Conservation (phyloP, 1,140 invertebrate genomes). For the Pseudomyrmex cubaensis region DNA sequence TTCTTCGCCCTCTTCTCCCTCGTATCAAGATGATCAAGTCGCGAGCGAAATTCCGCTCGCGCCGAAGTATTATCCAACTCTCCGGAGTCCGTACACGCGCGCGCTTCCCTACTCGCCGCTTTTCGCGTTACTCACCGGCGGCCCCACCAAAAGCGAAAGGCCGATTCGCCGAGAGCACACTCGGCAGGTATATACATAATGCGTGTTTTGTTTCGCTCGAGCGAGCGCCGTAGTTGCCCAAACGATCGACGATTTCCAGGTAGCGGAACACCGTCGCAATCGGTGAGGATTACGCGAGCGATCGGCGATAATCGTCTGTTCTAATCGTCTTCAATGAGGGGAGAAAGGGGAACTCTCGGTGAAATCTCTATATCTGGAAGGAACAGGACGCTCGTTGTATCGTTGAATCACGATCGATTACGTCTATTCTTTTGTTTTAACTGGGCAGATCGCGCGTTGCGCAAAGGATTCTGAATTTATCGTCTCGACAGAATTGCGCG, state of each 20-base stretch:
- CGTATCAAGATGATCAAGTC: neutral
- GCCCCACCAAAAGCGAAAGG: constrained; percentile 61
- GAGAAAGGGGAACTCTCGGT: neutral
- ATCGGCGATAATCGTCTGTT: constrained; percentile 29
- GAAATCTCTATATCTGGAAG: neutral
- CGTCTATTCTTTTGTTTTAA: no score
- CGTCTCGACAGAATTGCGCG: no score
- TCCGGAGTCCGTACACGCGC: neutral
- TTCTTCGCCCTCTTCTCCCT: neutral
- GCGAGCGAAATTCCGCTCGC: constrained; percentile 62
- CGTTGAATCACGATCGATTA: neutral
- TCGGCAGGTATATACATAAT: constrained; percentile 52
- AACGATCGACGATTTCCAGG: constrained; percentile 60
- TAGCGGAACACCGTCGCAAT: constrained; percentile 43
- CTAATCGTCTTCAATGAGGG: constrained; percentile 17
- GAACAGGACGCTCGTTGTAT: neutral
- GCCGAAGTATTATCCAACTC: constrained; percentile 61
- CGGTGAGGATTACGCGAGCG: constrained; percentile 49
- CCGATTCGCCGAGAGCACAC: constrained; percentile 33
- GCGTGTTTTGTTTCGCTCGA: constrained; percentile 71
- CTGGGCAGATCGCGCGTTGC: no score
- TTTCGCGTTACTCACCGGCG: constrained; percentile 62
- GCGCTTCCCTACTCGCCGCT: constrained; percentile 18
- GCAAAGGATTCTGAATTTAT: no score
- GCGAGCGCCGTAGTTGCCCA: constrained; percentile 55